Conservation (phyloP, 1,140 invertebrate species). For the Chelonus insularis region DNA sequence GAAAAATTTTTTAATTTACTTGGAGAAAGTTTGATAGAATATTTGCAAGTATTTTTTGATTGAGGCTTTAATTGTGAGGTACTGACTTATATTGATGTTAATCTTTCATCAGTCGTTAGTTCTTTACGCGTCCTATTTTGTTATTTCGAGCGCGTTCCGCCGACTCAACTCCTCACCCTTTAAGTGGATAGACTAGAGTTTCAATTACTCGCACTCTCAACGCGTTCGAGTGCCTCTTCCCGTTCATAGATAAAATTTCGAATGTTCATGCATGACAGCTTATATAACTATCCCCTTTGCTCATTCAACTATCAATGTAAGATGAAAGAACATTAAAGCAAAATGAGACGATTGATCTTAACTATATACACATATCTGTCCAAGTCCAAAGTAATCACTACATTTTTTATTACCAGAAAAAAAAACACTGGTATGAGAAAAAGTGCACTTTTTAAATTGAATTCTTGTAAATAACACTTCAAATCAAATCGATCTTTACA, state of each 20-base stretch:
- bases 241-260: conserved; percentile 31
- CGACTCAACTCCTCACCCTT: conserved; percentile 1
- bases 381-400: too few relatives aligned
- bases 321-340: neutral
- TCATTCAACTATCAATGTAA: neutral
- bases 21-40: too few relatives aligned
- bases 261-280: conserved; percentile 20
- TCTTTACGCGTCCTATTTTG: conserved; percentile 35
- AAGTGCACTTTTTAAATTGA: neutral
- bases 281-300: neutral
- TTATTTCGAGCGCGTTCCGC: conserved; percentile 36
- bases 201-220: conserved; percentile 39
- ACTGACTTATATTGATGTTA: conserved; percentile 9
- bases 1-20: too few relatives aligned
- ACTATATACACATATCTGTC: neutral
- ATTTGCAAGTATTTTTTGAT: too few relatives aligned
- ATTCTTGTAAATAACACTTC: neutral
- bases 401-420: neutral
- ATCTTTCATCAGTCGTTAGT: conserved; percentile 22
- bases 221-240: conserved; percentile 26
- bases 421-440: neutral
- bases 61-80: neutral
- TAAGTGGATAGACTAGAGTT: conserved; percentile 33
- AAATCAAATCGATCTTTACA: conserved; percentile 1
- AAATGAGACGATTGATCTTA: neutral